These are phyloP conservation scores for Podarcis siculus DNA, from an alignment of 2,797 vertebrate species.

Conservation along the genomic window DNA sequence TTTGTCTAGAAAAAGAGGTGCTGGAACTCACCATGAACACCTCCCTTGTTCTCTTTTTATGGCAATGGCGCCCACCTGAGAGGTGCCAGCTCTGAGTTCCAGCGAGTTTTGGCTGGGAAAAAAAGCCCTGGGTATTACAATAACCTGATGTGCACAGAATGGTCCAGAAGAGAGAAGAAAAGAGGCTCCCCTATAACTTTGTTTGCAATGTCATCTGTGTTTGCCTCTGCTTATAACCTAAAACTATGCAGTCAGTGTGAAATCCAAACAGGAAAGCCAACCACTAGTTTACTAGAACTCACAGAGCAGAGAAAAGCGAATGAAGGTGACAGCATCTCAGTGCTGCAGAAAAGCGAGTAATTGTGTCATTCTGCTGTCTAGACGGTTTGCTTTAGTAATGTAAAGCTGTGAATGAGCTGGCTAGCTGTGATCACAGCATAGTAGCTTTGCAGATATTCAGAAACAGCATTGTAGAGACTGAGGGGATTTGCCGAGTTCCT, in stretches of 20 bases:
- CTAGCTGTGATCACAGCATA: constrained; percentile 66
- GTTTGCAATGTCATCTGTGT: constrained; percentile 59
- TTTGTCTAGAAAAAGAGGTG: too few species aligned
- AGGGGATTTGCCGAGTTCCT: constrained; percentile 82
- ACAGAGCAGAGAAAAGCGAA: constrained; percentile 71
- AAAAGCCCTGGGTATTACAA: too few species aligned
- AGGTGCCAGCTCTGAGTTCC: too few species aligned
- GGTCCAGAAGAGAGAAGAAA: constrained; percentile 47
- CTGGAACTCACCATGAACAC: too few species aligned
- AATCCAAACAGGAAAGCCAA: constrained; percentile 82
- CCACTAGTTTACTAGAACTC: constrained; percentile 77
- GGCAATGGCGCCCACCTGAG: too few species aligned
- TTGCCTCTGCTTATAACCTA: constrained; percentile 74
- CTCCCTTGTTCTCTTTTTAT: too few species aligned
- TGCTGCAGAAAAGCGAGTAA: constrained; percentile 74
- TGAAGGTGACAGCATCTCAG: constrained; percentile 76
- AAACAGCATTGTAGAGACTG: constrained; percentile 75
- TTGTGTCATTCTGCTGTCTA: constrained; percentile 82
- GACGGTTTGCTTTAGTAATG: constrained; percentile 83
- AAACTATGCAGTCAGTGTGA: constrained; percentile 68
- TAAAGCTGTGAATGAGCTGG: constrained; percentile 78
- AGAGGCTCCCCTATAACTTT: neutral
- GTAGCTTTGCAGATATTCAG: constrained; percentile 80
- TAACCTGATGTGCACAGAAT: constrained; percentile 36
- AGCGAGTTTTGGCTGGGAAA: too few species aligned